These are phyloP conservation scores for Fulica atra DNA, from an alignment of 2,113 vertebrate species.

Conservation along the genomic window DNA sequence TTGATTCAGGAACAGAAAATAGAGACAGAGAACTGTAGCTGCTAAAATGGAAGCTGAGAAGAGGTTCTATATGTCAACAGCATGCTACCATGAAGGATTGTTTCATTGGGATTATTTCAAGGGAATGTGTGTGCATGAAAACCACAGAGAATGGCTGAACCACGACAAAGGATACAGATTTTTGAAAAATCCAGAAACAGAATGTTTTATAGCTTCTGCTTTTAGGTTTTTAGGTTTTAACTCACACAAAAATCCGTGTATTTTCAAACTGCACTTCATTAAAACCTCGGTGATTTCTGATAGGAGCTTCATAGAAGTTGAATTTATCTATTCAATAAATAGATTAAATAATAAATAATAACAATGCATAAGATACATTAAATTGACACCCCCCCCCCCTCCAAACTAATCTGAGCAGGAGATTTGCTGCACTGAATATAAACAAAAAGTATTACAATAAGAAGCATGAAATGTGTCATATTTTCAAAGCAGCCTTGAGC, in stretches of 20 bases:
- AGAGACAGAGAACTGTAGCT: not conserved
- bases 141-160: not conserved
- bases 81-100: not conserved
- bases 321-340: conserved; percentile 48
- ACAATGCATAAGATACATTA: not conserved
- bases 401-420: not conserved
- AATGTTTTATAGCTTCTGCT: not conserved
- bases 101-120: not conserved
- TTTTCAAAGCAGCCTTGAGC: conserved; percentile 7
- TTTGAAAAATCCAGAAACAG: not conserved
- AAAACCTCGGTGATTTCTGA: conserved; percentile 37
- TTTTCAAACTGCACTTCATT: conserved; percentile 19
- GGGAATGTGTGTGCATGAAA: not conserved
- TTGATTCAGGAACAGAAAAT: conserved; percentile 5
- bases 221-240: not conserved
- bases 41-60: not conserved
- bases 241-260: not conserved
- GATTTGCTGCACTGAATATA: conserved; percentile 5
- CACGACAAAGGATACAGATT: not conserved
- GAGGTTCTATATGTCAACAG: not conserved
- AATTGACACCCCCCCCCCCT: too few species aligned
- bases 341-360: conserved; percentile 55
- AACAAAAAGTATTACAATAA: not conserved
- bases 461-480: not conserved
- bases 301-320: not conserved